Conservation (phyloP, 2,888 invertebrate genomes). For the Nomada ruficornis region DNA sequence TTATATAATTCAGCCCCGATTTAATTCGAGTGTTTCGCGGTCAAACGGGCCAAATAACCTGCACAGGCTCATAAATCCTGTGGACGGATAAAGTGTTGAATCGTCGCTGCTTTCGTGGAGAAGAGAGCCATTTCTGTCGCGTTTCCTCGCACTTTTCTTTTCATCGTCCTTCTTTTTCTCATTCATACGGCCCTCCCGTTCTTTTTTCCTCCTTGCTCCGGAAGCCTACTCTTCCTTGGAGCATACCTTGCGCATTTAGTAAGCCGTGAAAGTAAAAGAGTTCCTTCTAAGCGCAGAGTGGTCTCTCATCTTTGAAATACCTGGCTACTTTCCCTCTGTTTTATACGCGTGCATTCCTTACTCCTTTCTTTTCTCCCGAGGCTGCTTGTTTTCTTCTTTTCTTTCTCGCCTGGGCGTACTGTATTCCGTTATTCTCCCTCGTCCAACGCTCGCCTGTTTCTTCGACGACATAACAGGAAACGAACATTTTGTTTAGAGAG, state of each 20-base stretch:
- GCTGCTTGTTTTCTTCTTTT: not conserved
- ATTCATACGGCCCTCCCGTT: not conserved
- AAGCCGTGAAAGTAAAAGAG: constrained; percentile 61
- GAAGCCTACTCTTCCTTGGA: constrained; percentile 31
- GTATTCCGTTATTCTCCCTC: not conserved
- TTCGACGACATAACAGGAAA: constrained; percentile 51
- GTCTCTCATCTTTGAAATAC: constrained; percentile 70
- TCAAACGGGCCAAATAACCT: constrained; percentile 57
- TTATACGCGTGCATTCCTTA: constrained; percentile 37
- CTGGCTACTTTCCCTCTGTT: constrained; percentile 55
- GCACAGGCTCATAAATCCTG: constrained; percentile 50
- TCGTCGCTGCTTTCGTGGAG: constrained; percentile 33
- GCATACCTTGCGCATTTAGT: constrained; percentile 60
- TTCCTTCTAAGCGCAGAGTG: constrained; percentile 67
- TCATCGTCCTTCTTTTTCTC: not conserved
- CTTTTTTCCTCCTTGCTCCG: constrained; percentile 14
- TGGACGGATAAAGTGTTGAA: constrained; percentile 43
- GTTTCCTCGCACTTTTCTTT: constrained; percentile 22
- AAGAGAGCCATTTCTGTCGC: constrained; percentile 21
- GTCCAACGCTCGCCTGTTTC: not conserved
- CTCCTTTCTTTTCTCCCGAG: constrained; percentile 29
- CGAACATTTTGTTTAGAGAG: constrained; percentile 64
- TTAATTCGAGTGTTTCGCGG: constrained; percentile 68
- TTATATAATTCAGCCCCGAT: constrained; percentile 66
- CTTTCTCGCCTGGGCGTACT: constrained; percentile 1